phyloP scores from a whole-genome alignment of 2,113 vertebrate species.

The Vanacampus margaritifer region DNA sequence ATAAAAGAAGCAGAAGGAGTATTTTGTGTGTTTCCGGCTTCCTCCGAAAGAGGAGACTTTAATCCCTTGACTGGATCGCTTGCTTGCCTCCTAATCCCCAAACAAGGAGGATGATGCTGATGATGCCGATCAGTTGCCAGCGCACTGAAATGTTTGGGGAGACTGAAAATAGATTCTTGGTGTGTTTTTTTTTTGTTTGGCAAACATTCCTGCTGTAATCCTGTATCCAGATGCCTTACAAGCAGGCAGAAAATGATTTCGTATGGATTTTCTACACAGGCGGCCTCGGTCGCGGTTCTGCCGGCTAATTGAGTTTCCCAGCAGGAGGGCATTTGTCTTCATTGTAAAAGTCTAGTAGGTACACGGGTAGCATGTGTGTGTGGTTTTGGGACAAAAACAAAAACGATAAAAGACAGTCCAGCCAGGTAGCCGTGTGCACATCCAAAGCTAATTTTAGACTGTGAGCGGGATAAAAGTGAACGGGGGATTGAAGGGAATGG shows the following conservation, averaged over 20 bases:
- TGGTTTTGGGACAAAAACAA: not conserved
- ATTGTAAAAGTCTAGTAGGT: slow-evolving; percentile 28
- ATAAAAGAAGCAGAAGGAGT: slow-evolving; percentile 27
- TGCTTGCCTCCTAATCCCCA: slow-evolving; percentile 38
- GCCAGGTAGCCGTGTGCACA: slow-evolving; percentile 8
- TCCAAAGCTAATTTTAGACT: not conserved
- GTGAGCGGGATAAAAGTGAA: not conserved
- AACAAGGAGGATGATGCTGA: slow-evolving; percentile 29
- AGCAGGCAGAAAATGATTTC: slow-evolving; percentile 7
- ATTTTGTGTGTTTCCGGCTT: slow-evolving; percentile 14
- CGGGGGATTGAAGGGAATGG: not conserved
- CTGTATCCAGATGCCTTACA: slow-evolving; percentile 7
- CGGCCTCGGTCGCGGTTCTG: slow-evolving; percentile 4
- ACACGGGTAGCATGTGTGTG: not conserved
- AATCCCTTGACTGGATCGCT: slow-evolving; percentile 29
- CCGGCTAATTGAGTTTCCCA: slow-evolving; percentile 37
- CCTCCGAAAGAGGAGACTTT: slow-evolving; percentile 24
- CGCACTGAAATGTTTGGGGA: slow-evolving; percentile 8
- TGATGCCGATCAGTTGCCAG: slow-evolving; percentile 13
- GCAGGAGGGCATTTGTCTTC: slow-evolving; percentile 33
- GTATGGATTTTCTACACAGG: slow-evolving; percentile 18
- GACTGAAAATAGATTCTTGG: slow-evolving; percentile 11
- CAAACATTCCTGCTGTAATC: slow-evolving; percentile 5
- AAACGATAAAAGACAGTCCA: not conserved
- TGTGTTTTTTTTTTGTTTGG: not conserved